These are phyloP conservation scores for Camarhynchus parvulus DNA, from an alignment of 2,113 vertebrate genomes.

Conservation along the genomic window DNA sequence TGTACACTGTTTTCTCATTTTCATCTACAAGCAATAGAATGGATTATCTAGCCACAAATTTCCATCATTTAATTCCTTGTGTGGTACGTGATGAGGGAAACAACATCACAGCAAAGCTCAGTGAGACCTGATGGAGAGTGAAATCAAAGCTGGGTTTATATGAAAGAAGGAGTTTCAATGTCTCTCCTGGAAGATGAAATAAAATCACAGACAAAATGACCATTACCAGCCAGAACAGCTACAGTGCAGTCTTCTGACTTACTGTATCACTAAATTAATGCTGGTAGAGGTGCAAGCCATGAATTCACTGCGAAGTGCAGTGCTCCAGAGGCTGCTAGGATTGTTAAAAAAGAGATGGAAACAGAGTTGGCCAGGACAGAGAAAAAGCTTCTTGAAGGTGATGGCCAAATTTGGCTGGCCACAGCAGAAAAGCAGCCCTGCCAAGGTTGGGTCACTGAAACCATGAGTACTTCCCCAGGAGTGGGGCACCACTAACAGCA, in stretches of 20 bases:
- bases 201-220: background rate
- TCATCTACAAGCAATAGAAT: background rate
- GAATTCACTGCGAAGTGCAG: background rate
- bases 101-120: background rate
- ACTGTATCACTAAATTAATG: background rate
- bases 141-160: background rate
- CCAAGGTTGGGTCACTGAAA: background rate
- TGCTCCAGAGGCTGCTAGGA: background rate
- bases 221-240: background rate
- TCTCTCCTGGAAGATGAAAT: background rate
- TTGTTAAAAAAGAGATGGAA: background rate
- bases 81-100: background rate
- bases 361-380: background rate
- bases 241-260: background rate
- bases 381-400: background rate
- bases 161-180: background rate
- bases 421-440: background rate
- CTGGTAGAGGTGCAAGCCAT: background rate
- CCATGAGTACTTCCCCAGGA: fast-evolving
- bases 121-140: background rate
- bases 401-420: background rate
- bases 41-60: conserved; percentile 13
- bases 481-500: background rate
- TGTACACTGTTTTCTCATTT: conserved; percentile 21
- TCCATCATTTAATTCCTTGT: background rate